Evolutionary conservation across 2,888 invertebrate genomes (phyloP).

Genomic region (Ariolimax columbianus): DNA sequence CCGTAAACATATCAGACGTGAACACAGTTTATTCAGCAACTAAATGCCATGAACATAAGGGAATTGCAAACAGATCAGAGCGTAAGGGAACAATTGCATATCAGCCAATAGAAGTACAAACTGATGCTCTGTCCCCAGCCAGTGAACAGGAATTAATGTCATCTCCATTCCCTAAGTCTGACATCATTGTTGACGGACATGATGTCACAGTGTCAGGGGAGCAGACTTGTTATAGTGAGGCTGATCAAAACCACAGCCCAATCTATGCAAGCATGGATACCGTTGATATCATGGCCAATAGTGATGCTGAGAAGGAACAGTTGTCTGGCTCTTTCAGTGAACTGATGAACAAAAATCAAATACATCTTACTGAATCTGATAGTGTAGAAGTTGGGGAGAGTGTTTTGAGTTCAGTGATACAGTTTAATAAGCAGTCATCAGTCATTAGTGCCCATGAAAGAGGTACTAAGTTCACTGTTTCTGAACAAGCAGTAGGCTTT

Average conservation of each 20-base stretch:
- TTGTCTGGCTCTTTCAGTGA: not conserved
- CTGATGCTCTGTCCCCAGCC: slow-evolving; percentile 56
- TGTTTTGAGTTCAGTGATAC: not conserved
- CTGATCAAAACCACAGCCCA: slow-evolving; percentile 37
- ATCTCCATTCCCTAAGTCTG: slow-evolving; percentile 55
- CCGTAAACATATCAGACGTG: slow-evolving; percentile 21
- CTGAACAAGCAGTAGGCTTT: slow-evolving; percentile 50
- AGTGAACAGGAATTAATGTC: slow-evolving; percentile 57
- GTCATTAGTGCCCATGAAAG: not conserved
- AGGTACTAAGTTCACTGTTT: not conserved
- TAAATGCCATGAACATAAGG: slow-evolving; percentile 19
- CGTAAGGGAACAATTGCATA: slow-evolving; percentile 55
- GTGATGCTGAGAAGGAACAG: not conserved
- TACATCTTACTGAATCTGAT: not conserved
- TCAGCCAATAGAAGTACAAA: slow-evolving; percentile 57
- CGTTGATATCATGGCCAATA: not conserved
- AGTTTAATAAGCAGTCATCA: not conserved
- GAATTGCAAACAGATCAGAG: slow-evolving; percentile 43
- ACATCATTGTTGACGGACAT: slow-evolving; percentile 59
- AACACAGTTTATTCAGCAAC: slow-evolving; percentile 29
- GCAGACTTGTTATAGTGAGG: not conserved
- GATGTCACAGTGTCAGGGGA: slow-evolving; percentile 9
- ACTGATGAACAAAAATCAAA: not conserved
- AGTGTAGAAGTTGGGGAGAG: not conserved
- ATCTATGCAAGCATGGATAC: slow-evolving; percentile 32